These are phyloP conservation scores for Falco novaeseelandiae DNA, from an alignment of 2,797 vertebrate genomes.

Conservation along the genomic window DNA sequence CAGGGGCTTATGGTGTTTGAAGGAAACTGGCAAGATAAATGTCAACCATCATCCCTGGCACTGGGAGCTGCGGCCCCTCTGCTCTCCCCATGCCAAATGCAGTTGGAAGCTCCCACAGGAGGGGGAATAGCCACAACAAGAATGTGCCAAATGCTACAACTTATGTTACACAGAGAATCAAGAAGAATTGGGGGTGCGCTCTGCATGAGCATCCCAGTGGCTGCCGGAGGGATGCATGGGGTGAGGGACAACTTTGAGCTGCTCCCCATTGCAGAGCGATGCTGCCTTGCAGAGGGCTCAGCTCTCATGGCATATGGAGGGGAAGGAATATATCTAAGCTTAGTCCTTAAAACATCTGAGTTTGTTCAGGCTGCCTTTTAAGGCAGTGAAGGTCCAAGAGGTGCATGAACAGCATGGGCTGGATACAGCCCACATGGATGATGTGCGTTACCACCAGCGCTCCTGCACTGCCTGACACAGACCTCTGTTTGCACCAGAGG, in stretches of 20 bases:
- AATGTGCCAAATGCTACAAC: background rate
- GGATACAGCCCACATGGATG: fast-evolving
- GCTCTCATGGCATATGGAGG: background rate
- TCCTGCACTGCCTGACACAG: background rate
- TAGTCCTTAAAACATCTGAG: background rate
- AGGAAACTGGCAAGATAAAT: conserved; percentile 23
- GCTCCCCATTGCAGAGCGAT: background rate
- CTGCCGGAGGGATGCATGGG: fast-evolving
- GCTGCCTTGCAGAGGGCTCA: background rate
- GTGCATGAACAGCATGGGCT: background rate
- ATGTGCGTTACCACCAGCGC: background rate
- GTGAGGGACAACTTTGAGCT: background rate
- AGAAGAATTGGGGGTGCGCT: background rate
- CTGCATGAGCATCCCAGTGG: fast-evolving
- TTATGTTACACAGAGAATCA: fast-evolving
- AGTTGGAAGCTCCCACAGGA: background rate
- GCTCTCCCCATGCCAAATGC: background rate
- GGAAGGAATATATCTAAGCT: fast-evolving
- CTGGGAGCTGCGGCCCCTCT: background rate
- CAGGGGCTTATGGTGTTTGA: background rate
- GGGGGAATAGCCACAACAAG: fast-evolving
- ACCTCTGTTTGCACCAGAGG: background rate
- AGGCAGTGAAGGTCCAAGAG: background rate
- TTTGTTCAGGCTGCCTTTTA: background rate
- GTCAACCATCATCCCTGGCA: background rate